These are phyloP conservation scores for Tursiops truncatus DNA, from an alignment of 2,113 vertebrate species.

Conservation along the genomic window DNA sequence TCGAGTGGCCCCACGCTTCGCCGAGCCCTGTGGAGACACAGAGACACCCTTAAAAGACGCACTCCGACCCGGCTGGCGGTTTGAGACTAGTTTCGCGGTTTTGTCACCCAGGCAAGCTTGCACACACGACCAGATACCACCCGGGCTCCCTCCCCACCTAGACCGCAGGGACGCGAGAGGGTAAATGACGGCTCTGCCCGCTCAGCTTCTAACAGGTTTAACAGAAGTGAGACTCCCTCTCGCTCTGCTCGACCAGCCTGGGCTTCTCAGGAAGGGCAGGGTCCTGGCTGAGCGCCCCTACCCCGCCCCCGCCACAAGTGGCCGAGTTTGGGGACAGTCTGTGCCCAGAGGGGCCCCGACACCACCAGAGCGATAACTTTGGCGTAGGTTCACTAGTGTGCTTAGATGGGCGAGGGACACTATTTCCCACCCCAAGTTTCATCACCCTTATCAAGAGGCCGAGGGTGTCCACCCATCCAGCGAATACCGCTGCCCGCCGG, in stretches of 20 bases:
- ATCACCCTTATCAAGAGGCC: background rate
- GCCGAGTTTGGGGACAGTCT: background rate
- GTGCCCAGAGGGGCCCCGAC: background rate
- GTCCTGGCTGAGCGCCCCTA: background rate
- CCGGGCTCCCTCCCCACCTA: background rate
- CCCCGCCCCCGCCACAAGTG: too few relatives aligned
- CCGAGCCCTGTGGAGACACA: slow-evolving; percentile 90
- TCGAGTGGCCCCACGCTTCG: slow-evolving; percentile 97
- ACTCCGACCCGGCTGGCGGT: background rate
- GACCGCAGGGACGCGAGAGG: fast-evolving
- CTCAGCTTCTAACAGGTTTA: background rate
- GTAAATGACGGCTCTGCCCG: too few relatives aligned
- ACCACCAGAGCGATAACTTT: background rate
- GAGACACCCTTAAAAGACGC: background rate
- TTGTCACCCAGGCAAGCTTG: background rate
- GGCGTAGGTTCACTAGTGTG: background rate
- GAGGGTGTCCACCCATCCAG: background rate
- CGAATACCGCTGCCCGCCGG: fast-evolving
- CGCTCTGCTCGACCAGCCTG: fast-evolving
- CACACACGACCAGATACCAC: fast-evolving
- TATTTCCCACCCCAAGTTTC: background rate
- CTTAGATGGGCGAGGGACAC: background rate
- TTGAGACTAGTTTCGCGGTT: background rate
- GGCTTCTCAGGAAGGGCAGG: background rate
- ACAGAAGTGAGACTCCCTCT: background rate